These are phyloP conservation scores for Channa striata DNA, from an alignment of 2,797 vertebrate genomes.

Conservation along the genomic window DNA sequence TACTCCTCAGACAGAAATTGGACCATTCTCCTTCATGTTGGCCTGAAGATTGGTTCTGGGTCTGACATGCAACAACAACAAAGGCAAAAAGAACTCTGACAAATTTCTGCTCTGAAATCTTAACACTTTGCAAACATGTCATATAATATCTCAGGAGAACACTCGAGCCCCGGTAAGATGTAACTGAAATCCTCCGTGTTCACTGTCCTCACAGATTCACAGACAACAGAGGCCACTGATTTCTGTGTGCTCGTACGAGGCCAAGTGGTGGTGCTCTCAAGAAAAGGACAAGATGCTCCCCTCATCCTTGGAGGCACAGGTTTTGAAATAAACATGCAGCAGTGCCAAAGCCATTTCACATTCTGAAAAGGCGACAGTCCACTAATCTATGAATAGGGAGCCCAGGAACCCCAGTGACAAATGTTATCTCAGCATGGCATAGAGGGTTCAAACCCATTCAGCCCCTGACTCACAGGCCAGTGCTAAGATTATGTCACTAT, in stretches of 20 bases:
- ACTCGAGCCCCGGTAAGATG: constrained; percentile 34
- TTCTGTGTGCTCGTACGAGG: constrained; percentile 58
- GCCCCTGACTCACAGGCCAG: constrained; percentile 84
- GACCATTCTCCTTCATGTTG: background rate
- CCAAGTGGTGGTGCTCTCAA: constrained; percentile 72
- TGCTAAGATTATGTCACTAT: constrained; percentile 89
- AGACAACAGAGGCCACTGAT: constrained; percentile 75
- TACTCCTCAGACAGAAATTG: background rate
- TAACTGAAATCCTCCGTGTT: constrained; percentile 45
- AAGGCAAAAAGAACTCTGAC: background rate
- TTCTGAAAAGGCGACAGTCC: constrained; percentile 86
- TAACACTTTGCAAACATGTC: constrained; percentile 33
- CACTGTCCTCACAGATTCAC: constrained; percentile 46
- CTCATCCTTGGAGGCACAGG: constrained; percentile 77
- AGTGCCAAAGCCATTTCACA: constrained; percentile 87
- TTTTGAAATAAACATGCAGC: constrained; percentile 85
- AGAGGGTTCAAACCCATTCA: constrained; percentile 89
- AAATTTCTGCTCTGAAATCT: background rate
- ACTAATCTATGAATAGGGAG: constrained; percentile 89
- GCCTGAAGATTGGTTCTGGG: background rate
- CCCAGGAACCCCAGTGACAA: constrained; percentile 86
- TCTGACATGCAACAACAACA: background rate
- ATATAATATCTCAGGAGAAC: constrained; percentile 52
- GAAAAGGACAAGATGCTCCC: constrained; percentile 81
- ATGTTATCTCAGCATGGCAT: constrained; percentile 89